A percentile compares a stretch with the other conserved stretches of the same genome.
These are phyloP conservation scores for Larimichthys polyactis DNA, from an alignment of 2,113 vertebrate species.

Conservation along the genomic window DNA sequence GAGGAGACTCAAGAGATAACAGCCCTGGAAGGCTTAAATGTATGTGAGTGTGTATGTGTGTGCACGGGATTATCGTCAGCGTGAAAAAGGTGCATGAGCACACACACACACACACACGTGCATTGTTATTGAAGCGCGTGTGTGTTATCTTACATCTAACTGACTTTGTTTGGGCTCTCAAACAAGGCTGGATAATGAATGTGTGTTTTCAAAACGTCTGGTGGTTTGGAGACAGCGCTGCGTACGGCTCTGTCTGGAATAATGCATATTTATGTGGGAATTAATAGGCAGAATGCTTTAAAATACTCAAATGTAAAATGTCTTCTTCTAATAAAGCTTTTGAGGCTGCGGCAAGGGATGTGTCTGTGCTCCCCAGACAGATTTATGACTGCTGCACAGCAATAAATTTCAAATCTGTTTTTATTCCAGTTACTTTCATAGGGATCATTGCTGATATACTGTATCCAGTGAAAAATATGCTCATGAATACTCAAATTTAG, in stretches of 20 bases:
- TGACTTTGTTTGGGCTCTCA: conserved; percentile 69
- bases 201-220: conserved; percentile 69
- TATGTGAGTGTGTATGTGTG: neutral
- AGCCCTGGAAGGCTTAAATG: conserved; percentile 56
- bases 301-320: conserved; percentile 78
- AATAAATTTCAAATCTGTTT: conserved; percentile 81
- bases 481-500: conserved; percentile 78
- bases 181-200: conserved; percentile 71
- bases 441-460: conserved; percentile 76
- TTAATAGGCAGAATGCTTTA: conserved; percentile 79
- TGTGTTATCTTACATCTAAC: conserved; percentile 63
- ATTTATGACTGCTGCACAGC: conserved; percentile 76
- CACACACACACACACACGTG: too few relatives aligned
- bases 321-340: conserved; percentile 80
- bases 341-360: conserved; percentile 73
- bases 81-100: neutral
- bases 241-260: conserved; percentile 62
- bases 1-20: conserved; percentile 68
- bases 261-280: conserved; percentile 82
- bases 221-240: conserved; percentile 46
- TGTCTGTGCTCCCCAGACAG: conserved; percentile 72
- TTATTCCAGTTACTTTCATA: conserved; percentile 80
- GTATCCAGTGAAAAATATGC: conserved; percentile 65
- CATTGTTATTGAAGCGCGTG: conserved; percentile 25
- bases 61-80: neutral